Percentiles rank a stretch among this genome's conserved stretches.
These are phyloP conservation scores for Drosophila pruinosa DNA, from an alignment of 1,140 invertebrate species.

Conservation along the genomic window DNA sequence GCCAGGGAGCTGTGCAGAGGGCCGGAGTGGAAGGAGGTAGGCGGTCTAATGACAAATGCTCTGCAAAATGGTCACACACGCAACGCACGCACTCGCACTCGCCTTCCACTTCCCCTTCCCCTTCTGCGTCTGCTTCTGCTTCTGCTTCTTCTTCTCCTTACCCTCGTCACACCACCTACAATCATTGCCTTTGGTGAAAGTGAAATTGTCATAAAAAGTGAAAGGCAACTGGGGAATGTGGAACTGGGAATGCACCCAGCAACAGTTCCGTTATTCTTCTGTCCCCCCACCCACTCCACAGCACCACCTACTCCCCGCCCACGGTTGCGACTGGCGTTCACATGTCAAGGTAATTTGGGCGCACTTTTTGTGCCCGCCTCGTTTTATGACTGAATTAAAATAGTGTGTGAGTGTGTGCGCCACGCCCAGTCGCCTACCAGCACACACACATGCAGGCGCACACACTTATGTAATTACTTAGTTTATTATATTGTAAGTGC, in stretches of 20 bases:
- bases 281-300: background rate
- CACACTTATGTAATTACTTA: conserved; percentile 72
- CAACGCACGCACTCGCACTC: conserved; percentile 37
- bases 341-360: conserved; percentile 77
- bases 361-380: conserved; percentile 70
- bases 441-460: conserved; percentile 20
- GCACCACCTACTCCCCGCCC: background rate
- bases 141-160: no score
- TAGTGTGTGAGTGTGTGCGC: conserved; percentile 47
- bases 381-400: conserved; percentile 77
- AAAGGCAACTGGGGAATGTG: conserved; percentile 67
- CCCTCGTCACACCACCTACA: conserved; percentile 8
- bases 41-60: conserved; percentile 64
- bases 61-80: conserved; percentile 71
- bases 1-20: background rate
- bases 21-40: background rate
- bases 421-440: conserved; percentile 18
- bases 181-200: conserved; percentile 54
- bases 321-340: conserved; percentile 20
- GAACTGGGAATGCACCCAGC: background rate
- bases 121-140: no score
- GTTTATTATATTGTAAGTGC: conserved; percentile 79
- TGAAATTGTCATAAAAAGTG: conserved; percentile 79
- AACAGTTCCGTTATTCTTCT: background rate
- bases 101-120: background rate